phyloP scores from a whole-genome alignment of 1,140 invertebrate genomes.

The Battus philenor region DNA sequence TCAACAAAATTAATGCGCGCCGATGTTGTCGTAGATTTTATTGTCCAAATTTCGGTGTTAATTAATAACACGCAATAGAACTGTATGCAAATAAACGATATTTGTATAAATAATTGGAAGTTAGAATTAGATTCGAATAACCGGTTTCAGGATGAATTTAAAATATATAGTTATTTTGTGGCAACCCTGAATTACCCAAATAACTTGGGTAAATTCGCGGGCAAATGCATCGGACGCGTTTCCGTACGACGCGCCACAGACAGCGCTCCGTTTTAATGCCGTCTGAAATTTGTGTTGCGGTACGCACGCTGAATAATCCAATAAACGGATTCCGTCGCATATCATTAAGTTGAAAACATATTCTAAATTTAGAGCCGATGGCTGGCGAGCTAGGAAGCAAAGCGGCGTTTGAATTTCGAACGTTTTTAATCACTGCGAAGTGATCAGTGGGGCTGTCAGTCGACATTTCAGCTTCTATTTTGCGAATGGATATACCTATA shows the following conservation, averaged over 20 bases:
- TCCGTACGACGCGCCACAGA: constrained; percentile 20
- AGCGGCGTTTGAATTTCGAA: too few relatives aligned
- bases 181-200: constrained; percentile 13
- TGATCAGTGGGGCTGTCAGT: too few relatives aligned
- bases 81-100: too few relatives aligned
- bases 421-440: too few relatives aligned
- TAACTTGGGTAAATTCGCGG: constrained; percentile 38
- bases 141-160: neutral
- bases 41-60: too few relatives aligned
- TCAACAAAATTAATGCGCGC: too few relatives aligned
- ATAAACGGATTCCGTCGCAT: constrained; percentile 7
- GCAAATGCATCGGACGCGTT: constrained; percentile 31
- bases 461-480: too few relatives aligned
- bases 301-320: constrained; percentile 7
- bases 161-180: neutral
- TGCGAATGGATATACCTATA: too few relatives aligned
- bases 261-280: constrained; percentile 21
- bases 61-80: too few relatives aligned
- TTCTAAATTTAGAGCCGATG: constrained; percentile 4
- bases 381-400: neutral
- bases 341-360: constrained; percentile 9
- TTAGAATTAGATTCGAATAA: too few relatives aligned
- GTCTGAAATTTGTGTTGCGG: constrained; percentile 18
- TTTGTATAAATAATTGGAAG: too few relatives aligned
- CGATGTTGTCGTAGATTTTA: too few relatives aligned